Evolutionary conservation across 2,888 invertebrate species (phyloP).

Genomic region (Rhyacophila evoluta): DNA sequence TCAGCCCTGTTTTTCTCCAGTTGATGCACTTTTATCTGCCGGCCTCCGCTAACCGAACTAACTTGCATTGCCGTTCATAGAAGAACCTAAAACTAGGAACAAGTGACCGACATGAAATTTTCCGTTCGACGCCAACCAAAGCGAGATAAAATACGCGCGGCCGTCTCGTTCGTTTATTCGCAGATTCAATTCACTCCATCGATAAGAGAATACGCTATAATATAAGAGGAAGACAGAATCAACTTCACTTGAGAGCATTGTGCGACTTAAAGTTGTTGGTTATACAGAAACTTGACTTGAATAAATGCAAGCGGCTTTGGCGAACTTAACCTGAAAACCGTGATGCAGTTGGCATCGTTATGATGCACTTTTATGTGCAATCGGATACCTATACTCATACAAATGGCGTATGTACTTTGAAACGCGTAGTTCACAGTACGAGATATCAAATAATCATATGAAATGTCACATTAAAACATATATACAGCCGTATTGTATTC

Average conservation of each 20-base stretch:
- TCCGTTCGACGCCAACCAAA: not conserved
- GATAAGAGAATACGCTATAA: not conserved
- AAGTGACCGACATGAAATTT: conserved; percentile 15
- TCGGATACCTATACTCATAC: not conserved
- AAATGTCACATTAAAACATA: not conserved
- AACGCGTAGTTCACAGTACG: not conserved
- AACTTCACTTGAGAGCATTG: not conserved
- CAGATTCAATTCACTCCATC: not conserved
- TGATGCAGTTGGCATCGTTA: conserved; percentile 34
- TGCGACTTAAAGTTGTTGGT: not conserved
- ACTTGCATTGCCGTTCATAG: conserved; percentile 12
- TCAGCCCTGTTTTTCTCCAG: not conserved
- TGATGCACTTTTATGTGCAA: conserved; percentile 22
- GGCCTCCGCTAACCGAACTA: not conserved
- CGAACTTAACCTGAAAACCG: conserved; percentile 53
- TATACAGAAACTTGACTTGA: not conserved
- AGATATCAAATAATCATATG: not conserved
- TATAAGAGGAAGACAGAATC: not conserved
- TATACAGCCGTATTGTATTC: not conserved
- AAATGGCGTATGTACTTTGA: not conserved
- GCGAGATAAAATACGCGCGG: not conserved
- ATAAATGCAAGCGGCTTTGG: conserved; percentile 15
- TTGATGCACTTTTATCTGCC: not conserved
- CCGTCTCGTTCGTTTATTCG: not conserved
- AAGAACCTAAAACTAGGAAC: conserved; percentile 6